Conservation (phyloP, 2,113 vertebrate genomes). For the Vulpes ferrilata region DNA sequence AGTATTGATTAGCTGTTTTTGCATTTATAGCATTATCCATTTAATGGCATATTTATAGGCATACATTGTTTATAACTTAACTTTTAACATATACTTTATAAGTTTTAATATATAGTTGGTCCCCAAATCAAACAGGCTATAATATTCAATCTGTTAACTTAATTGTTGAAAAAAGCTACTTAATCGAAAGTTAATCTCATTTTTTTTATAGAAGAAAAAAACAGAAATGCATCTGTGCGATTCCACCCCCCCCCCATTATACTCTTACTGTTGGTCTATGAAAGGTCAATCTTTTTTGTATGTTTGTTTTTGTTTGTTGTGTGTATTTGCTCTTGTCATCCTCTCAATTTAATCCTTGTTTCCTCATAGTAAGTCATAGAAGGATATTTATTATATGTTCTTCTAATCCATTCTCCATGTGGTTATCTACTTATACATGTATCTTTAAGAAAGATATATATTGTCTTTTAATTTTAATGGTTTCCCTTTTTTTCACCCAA, state of each 20-base stretch:
- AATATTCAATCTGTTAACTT: background rate
- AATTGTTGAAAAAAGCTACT: background rate
- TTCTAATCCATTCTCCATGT: background rate
- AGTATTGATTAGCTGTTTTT: no score
- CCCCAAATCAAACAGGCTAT: background rate
- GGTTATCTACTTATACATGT: background rate
- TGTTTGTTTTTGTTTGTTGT: background rate
- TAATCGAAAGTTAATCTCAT: background rate
- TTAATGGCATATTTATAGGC: background rate
- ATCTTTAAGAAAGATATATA: background rate
- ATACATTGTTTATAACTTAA: background rate
- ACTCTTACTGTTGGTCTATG: background rate
- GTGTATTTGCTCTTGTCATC: background rate
- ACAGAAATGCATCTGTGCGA: background rate
- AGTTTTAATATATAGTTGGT: background rate
- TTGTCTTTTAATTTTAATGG: background rate
- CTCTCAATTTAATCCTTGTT: background rate
- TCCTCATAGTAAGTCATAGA: background rate
- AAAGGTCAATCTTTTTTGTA: background rate
- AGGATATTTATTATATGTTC: background rate
- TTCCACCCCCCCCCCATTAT: background rate
- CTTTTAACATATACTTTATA: background rate
- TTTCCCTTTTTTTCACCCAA: background rate
- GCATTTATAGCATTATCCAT: background rate
- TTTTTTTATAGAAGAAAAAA: constrained; percentile 26